phyloP scores from a whole-genome alignment of 2,113 vertebrate species.

The Labrus mixtus region DNA sequence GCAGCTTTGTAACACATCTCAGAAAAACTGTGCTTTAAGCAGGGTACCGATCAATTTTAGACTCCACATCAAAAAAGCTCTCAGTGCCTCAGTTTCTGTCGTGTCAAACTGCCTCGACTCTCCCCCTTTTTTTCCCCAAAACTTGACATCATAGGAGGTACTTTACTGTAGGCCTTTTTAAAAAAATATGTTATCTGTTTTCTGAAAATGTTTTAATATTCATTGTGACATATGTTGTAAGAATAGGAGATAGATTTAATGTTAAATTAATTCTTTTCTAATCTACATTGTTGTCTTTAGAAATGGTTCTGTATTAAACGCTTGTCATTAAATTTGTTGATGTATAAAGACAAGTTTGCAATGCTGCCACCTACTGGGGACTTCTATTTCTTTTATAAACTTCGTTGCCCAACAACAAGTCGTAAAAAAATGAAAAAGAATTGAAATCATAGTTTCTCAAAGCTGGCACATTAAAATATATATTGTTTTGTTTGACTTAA shows the following conservation, averaged over 20 bases:
- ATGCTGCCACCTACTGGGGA: conserved; percentile 24
- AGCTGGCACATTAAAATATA: no score
- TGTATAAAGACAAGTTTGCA: background rate
- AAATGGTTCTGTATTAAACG: conserved; percentile 59
- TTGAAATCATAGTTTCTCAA: no score
- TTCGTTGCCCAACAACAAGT: no score
- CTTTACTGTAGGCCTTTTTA: conserved; percentile 51
- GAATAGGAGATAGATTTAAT: conserved; percentile 13
- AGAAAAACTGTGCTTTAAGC: conserved; percentile 22
- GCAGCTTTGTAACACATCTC: conserved; percentile 35
- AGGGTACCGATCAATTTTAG: background rate
- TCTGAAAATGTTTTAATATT: conserved; percentile 48
- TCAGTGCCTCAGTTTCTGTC: conserved; percentile 57
- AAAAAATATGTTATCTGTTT: conserved; percentile 36
- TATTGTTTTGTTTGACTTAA: no score
- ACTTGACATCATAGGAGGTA: conserved; percentile 14
- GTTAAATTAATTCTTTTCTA: conserved; percentile 59
- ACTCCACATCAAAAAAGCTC: conserved; percentile 31
- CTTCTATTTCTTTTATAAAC: no score
- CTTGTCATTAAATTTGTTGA: conserved; percentile 35
- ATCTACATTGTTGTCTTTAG: conserved; percentile 48
- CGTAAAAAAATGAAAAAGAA: no score
- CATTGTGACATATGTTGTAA: conserved; percentile 35
- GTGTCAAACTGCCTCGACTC: conserved; percentile 60
- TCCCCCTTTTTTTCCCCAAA: conserved; percentile 4